These are phyloP conservation scores for Passer montanus DNA, from an alignment of 2,113 vertebrate genomes.

Conservation along the genomic window DNA sequence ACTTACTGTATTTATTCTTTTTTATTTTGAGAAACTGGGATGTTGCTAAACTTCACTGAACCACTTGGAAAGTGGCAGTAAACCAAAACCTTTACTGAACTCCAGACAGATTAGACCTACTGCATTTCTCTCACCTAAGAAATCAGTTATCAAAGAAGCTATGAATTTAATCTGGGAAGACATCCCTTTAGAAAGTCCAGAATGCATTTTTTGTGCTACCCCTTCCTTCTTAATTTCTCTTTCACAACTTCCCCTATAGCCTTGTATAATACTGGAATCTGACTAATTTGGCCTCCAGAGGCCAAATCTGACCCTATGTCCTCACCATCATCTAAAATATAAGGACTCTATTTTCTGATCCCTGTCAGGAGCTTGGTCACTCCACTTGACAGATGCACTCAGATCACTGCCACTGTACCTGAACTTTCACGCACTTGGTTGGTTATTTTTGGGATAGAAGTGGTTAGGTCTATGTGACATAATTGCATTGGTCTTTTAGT, in stretches of 20 bases:
- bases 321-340: background rate
- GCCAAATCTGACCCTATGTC: background rate
- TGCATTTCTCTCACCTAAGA: background rate
- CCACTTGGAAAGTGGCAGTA: background rate
- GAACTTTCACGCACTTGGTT: background rate
- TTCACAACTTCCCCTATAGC: background rate
- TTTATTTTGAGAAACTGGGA: background rate
- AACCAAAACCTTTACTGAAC: background rate
- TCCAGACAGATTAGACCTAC: background rate
- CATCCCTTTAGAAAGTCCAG: background rate
- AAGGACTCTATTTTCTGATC: background rate
- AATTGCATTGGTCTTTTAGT: background rate
- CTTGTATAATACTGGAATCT: fast-evolving
- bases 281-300: background rate
- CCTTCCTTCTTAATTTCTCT: background rate
- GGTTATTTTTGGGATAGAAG: background rate
- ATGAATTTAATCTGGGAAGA: background rate
- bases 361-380: background rate
- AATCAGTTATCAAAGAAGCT: background rate
- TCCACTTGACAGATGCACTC: background rate
- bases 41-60: background rate
- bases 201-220: fast-evolving
- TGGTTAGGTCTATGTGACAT: background rate
- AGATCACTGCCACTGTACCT: background rate
- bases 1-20: background rate